A percentile compares a stretch with the other conserved stretches of the same genome.
Evolutionary conservation across 2,888 invertebrate species (phyloP).

Genomic region (Quadriops clusia): DNA sequence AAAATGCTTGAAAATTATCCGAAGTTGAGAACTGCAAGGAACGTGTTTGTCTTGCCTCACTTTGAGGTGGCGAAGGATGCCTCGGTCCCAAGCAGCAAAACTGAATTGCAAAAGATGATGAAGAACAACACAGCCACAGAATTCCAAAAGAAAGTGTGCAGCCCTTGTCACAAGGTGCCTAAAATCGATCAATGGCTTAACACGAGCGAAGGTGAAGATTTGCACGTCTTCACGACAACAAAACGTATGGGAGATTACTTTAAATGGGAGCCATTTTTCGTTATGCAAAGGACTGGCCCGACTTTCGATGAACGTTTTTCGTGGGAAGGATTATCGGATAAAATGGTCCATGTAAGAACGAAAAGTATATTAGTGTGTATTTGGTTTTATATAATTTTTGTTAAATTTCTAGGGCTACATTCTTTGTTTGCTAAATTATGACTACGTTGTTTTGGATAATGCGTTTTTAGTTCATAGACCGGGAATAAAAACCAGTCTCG

Average conservation of each 20-base stretch:
- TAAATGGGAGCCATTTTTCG: constrained; percentile 42
- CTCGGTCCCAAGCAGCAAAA: constrained; percentile 58
- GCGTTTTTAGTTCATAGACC: too few species aligned
- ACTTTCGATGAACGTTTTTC: constrained; percentile 40
- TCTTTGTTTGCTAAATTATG: too few species aligned
- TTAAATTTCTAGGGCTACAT: too few species aligned
- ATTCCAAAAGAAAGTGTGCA: constrained; percentile 42
- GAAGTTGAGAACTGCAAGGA: too few species aligned
- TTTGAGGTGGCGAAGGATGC: too few species aligned
- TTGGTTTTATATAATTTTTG: too few species aligned
- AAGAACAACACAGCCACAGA: too few species aligned
- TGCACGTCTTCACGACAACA: constrained; percentile 34
- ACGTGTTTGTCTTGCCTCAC: too few species aligned
- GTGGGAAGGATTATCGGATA: constrained; percentile 43
- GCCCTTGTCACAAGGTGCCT: constrained; percentile 38
- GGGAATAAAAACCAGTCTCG: too few species aligned
- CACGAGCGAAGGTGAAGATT: constrained; percentile 17
- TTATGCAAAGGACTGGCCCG: constrained; percentile 38
- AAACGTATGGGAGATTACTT: constrained; percentile 31
- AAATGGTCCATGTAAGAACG: constrained; percentile 45
- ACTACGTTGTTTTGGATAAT: too few species aligned
- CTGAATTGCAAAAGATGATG: constrained; percentile 35
- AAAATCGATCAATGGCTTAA: constrained; percentile 33
- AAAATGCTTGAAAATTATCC: too few species aligned
- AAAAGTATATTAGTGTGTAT: too few species aligned